Conservation (phyloP, 1,140 invertebrate genomes). For the Cyphomyrmex costatus region DNA sequence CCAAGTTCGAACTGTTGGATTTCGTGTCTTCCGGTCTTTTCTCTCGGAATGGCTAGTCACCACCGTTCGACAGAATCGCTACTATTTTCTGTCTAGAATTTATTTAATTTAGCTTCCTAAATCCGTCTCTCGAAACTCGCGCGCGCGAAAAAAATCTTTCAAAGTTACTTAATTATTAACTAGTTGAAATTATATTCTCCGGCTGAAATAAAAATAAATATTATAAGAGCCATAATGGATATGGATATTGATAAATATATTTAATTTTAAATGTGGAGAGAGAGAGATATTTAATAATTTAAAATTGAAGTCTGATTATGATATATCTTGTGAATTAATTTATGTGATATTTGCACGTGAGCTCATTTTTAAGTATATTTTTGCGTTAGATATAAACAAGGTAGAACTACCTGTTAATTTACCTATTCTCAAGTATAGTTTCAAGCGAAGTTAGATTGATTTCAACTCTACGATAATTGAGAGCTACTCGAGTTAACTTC, state of each 20-base stretch:
- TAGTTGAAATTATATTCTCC: neutral
- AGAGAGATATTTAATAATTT: no score
- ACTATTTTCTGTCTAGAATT: conserved; percentile 13
- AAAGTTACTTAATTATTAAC: neutral
- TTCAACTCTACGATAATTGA: conserved; percentile 46
- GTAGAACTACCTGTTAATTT: conserved; percentile 1
- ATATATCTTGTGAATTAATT: neutral
- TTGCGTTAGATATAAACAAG: neutral
- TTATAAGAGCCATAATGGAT: neutral
- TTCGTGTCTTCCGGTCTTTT: neutral
- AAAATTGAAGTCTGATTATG: neutral
- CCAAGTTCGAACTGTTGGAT: conserved; percentile 15
- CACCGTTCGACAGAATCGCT: neutral
- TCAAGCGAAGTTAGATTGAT: conserved; percentile 42
- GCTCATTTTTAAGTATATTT: neutral
- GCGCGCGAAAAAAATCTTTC: neutral
- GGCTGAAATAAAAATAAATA: neutral
- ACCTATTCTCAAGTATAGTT: neutral
- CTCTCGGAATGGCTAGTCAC: neutral
- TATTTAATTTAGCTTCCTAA: conserved; percentile 4
- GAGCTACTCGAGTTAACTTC: conserved; percentile 27
- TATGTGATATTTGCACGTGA: neutral
- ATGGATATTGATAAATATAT: no score
- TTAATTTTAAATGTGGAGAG: neutral
- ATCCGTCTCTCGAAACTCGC: neutral